Evolutionary conservation across 2,113 vertebrate species (phyloP).

Genomic region (Gorsachius goisagi): DNA sequence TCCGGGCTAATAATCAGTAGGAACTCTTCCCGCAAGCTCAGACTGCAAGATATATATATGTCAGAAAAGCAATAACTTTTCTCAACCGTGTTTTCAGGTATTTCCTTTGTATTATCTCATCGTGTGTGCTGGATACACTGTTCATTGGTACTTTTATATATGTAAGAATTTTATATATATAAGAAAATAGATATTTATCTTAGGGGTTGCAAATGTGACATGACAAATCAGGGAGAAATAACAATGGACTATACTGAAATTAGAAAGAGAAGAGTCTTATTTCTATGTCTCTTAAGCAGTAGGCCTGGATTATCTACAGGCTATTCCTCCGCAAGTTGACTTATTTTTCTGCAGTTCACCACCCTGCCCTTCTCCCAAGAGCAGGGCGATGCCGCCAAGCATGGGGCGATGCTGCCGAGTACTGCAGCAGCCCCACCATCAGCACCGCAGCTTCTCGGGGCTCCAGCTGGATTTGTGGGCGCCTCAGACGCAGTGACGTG

Average conservation of each 20-base stretch:
- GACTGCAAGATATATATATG: too few species aligned
- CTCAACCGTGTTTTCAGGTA: not conserved
- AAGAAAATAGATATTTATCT: not conserved
- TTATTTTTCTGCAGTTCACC: not conserved
- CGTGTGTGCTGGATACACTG: not conserved
- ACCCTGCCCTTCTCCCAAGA: not conserved
- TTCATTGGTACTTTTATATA: not conserved
- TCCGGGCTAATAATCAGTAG: not conserved
- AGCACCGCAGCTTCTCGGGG: rapidly evolving
- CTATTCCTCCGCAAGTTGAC: not conserved
- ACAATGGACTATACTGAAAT: not conserved
- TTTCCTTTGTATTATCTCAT: not conserved
- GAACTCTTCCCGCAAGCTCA: not conserved
- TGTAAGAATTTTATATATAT: not conserved
- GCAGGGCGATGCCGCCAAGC: rapidly evolving
- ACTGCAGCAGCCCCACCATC: not conserved
- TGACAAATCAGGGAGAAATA: not conserved
- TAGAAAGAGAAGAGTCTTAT: not conserved
- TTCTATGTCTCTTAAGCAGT: not conserved
- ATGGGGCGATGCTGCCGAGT: rapidly evolving
- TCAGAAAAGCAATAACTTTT: not conserved
- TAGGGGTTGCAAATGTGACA: not conserved
- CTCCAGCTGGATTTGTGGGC: not conserved
- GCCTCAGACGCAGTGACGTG: not conserved
- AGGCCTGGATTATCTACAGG: not conserved